Percentiles rank a stretch among this genome's conserved stretches.
phyloP scores from a whole-genome alignment of 2,888 invertebrate species.

The Rotaria magnacalcarata region DNA sequence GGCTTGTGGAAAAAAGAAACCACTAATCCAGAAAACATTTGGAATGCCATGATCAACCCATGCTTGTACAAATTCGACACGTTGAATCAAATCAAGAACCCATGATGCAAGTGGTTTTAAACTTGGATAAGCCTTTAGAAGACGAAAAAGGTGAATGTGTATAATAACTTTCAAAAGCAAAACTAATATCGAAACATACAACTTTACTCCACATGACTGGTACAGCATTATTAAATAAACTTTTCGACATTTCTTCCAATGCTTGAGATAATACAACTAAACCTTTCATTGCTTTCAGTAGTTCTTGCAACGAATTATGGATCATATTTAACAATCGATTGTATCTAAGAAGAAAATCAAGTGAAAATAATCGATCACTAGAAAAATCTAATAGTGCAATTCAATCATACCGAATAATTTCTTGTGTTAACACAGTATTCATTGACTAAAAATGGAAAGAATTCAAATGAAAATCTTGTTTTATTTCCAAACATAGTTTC shows the following conservation, averaged over 20 bases:
- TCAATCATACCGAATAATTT: constrained; percentile 69
- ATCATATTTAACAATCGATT: constrained; percentile 55
- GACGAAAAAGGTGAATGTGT: constrained; percentile 35
- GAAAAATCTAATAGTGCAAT: too few species aligned
- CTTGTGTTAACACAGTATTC: constrained; percentile 81
- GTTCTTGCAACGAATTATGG: constrained; percentile 62
- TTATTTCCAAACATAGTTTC: too few species aligned
- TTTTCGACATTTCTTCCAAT: constrained; percentile 69
- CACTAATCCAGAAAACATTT: constrained; percentile 61
- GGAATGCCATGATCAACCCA: constrained; percentile 60
- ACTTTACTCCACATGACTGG: constrained; percentile 67
- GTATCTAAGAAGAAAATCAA: constrained; percentile 51
- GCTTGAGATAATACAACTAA: constrained; percentile 74
- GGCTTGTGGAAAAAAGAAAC: constrained; percentile 64
- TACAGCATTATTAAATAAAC: constrained; percentile 68
- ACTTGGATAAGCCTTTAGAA: constrained; percentile 58
- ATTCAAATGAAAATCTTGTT: too few species aligned
- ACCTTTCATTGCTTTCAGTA: constrained; percentile 71
- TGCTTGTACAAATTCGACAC: constrained; percentile 56
- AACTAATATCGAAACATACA: neutral
- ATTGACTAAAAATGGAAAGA: constrained; percentile 64
- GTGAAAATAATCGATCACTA: neutral
- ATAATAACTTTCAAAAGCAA: neutral
- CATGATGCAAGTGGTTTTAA: constrained; percentile 59
- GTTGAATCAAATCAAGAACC: constrained; percentile 55